These are phyloP conservation scores for Leucophenga montana DNA, from an alignment of 2,888 invertebrate species.

Conservation along the genomic window DNA sequence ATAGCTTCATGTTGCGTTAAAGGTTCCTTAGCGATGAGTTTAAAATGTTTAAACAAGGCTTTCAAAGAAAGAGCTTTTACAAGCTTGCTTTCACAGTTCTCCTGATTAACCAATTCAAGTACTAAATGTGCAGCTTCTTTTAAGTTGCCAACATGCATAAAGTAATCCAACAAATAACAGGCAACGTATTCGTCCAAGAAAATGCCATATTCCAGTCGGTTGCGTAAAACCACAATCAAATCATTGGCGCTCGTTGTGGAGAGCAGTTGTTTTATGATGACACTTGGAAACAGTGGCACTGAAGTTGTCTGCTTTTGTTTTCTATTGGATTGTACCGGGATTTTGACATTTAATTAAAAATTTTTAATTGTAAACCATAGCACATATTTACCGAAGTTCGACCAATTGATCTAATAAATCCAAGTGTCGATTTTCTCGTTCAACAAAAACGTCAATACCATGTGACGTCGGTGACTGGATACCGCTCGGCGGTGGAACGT, in stretches of 20 bases:
- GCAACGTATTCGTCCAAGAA: slow-evolving; percentile 88
- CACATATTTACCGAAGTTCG: slow-evolving; percentile 45
- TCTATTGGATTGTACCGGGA: slow-evolving; percentile 25
- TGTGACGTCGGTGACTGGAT: neutral
- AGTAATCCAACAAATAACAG: slow-evolving; percentile 86
- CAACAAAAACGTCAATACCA: slow-evolving; percentile 52
- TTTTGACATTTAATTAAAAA: neutral
- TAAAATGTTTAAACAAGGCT: slow-evolving; percentile 83
- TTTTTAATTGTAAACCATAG: neutral
- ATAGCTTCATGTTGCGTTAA: slow-evolving; percentile 72
- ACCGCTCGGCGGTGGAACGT: slow-evolving; percentile 26
- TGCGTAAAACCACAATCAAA: slow-evolving; percentile 82
- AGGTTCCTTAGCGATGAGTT: slow-evolving; percentile 60
- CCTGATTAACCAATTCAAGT: slow-evolving; percentile 88
- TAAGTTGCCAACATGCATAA: slow-evolving; percentile 81
- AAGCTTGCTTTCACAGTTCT: slow-evolving; percentile 84
- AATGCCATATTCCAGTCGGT: slow-evolving; percentile 90
- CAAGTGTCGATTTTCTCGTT: slow-evolving; percentile 48
- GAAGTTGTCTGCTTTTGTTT: slow-evolving; percentile 48
- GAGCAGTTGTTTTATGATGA: slow-evolving; percentile 53
- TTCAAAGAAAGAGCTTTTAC: slow-evolving; percentile 81
- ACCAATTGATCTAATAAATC: slow-evolving; percentile 51
- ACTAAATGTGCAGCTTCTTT: slow-evolving; percentile 85
- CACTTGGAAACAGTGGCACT: slow-evolving; percentile 50
- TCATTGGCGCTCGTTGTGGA: slow-evolving; percentile 73